phyloP scores from a whole-genome alignment of 2,888 invertebrate genomes.

The Lysandra coridon region DNA sequence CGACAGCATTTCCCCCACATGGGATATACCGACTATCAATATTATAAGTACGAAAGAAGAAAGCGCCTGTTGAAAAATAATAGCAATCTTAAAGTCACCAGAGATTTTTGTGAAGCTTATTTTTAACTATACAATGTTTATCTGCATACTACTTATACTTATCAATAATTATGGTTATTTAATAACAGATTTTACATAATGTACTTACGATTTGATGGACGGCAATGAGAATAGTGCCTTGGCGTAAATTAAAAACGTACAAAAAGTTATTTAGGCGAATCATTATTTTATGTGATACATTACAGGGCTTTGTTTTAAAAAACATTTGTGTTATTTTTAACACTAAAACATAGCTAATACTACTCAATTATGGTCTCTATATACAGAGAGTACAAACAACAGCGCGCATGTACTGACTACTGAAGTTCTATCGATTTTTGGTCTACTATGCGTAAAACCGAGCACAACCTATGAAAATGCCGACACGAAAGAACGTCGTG shows the following conservation, averaged over 20 bases:
- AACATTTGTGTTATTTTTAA: constrained; percentile 66
- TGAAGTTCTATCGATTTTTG: constrained; percentile 63
- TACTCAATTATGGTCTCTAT: constrained; percentile 19
- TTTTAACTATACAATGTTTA: not conserved
- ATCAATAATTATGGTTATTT: not conserved
- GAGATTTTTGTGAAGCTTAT: not conserved
- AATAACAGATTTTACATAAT: constrained; percentile 22
- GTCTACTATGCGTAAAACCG: constrained; percentile 50
- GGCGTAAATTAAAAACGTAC: constrained; percentile 75
- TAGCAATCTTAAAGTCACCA: not conserved
- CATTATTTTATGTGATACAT: constrained; percentile 68
- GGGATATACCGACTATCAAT: constrained; percentile 72
- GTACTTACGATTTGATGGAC: constrained; percentile 79
- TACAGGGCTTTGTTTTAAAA: constrained; percentile 68
- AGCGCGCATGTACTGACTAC: constrained; percentile 61
- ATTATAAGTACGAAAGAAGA: constrained; percentile 73
- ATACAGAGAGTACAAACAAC: constrained; percentile 50
- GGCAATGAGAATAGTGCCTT: constrained; percentile 77
- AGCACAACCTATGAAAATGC: constrained; percentile 37
- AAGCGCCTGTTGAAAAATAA: constrained; percentile 57
- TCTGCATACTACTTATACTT: not conserved
- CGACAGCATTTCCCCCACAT: constrained; percentile 72
- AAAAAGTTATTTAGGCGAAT: constrained; percentile 73
- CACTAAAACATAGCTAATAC: constrained; percentile 50
- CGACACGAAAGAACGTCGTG: not conserved